Evolutionary conservation across 2,797 vertebrate genomes (phyloP), one percentile per base, ranked within the genome.

Genomic region (Euphonia xanthogaster): DNA sequence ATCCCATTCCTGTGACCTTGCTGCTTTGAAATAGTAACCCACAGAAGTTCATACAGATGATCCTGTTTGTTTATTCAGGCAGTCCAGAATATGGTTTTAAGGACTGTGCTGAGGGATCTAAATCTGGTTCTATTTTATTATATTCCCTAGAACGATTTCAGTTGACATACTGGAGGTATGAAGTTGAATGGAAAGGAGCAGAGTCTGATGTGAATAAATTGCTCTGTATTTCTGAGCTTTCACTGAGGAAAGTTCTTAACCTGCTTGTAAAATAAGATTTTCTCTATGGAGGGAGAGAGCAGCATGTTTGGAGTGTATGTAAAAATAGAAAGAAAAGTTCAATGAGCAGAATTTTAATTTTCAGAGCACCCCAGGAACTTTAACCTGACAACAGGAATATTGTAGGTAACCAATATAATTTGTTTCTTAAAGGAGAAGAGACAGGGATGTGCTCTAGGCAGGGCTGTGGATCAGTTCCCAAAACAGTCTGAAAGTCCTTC

Each of bases 151-250:
- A 40, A 44, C 15, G 57, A 5, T 53, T 63, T n/a, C 35, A 27
- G 4, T 28, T 63, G 54, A 16, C 8, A 17, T 42, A 10, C 18
- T 37, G 30, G 40, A 39, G 19, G 5, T 51, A 12, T 0, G 16
- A 44, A 54, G 12, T 28, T 35, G 55, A 62, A 70, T 17, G n/a
- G 33, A 48, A 76, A 35, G 24, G 13, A 74, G 51, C 51, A 73
- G 53, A 53, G 14, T 15, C 23, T 76, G 28, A 14, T 51, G 30
- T 70, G 44, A 55, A 45, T 62, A 40, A 80, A 63, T 7, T 14
- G 12, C 1, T 53, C 16, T 51, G 3, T 25, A 8, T 58, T 71
- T 33, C 35, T 54, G 47, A 88, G 13, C 21, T 76, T 53, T 77
- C 35, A 35, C 28, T 53, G 63, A 20, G 73, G 23, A 42, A 88